Percentiles rank a stretch among this genome's conserved stretches.
Evolutionary conservation across 53 echinoderm and acorn worm species (phyloP).

Genomic region (Antedon mediterranea): DNA sequence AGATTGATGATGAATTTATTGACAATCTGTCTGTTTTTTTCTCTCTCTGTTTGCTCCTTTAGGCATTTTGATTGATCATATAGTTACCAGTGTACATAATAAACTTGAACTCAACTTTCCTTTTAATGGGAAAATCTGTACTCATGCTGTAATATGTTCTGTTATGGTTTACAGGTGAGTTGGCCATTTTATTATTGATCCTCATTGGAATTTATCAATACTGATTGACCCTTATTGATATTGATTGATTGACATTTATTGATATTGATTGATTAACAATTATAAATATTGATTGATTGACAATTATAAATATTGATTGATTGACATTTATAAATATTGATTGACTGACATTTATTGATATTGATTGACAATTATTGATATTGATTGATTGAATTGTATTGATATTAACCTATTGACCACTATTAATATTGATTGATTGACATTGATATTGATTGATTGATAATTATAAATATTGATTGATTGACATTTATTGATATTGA

Average conservation of each 20-base stretch:
- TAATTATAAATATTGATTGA: no score
- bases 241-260: not conserved
- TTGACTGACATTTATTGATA: no score
- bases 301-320: no score
- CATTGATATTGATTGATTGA: no score
- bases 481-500: not conserved
- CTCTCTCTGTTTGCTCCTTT: not conserved
- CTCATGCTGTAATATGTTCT: not conserved
- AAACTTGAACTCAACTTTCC: not conserved
- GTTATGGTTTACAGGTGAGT: conserved; percentile 1
- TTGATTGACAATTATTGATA: no score
- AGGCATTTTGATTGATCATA: not conserved
- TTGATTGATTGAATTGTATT: no score
- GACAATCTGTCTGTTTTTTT: not conserved
- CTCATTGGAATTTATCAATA: no score
- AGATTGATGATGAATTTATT: not conserved
- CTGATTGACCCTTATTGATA: not conserved
- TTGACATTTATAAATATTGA: no score
- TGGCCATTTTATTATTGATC: not conserved
- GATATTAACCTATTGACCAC: no score
- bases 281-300: no score
- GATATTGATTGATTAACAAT: no score
- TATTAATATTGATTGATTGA: no score
- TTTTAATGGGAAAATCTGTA: not conserved
- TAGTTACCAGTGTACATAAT: not conserved